phyloP scores from a whole-genome alignment of 2,797 vertebrate species.

The Poliocrania exsul region DNA sequence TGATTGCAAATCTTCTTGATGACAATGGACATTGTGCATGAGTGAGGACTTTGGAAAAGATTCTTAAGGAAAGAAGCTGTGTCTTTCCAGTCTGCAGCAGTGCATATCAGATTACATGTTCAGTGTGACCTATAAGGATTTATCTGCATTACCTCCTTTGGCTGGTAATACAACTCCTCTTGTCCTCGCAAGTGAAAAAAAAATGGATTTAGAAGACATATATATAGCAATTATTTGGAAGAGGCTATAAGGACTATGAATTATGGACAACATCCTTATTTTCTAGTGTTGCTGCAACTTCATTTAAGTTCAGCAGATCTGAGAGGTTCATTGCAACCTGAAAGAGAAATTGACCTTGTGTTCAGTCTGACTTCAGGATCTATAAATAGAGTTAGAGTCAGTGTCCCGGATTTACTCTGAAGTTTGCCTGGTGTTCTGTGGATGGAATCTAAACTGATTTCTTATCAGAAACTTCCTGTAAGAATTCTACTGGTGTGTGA shows the following conservation, averaged over 20 bases:
- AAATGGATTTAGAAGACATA: neutral
- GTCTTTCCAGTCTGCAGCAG: neutral
- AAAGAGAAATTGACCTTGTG: slow-evolving; percentile 38
- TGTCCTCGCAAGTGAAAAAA: neutral
- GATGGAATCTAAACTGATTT: neutral
- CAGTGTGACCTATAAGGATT: neutral
- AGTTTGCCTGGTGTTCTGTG: slow-evolving; percentile 1
- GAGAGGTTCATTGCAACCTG: neutral
- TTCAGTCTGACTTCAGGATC: slow-evolving; percentile 27
- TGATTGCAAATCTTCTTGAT: neutral
- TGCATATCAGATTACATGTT: neutral
- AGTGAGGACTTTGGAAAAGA: neutral
- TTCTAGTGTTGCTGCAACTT: neutral
- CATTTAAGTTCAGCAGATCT: neutral
- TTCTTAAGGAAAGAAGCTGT: neutral
- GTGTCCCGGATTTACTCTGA: neutral
- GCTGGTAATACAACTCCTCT: neutral
- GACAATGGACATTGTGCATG: neutral
- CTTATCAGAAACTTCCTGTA: slow-evolving; percentile 26
- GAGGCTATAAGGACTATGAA: neutral
- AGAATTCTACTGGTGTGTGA: neutral
- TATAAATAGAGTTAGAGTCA: slow-evolving; percentile 43
- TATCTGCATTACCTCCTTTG: neutral
- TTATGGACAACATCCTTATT: neutral
- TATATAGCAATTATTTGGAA: neutral